Percentiles rank a stretch among this genome's conserved stretches.
Conservation (phyloP, 2,888 invertebrate species). For the Melipona bicolor region DNA sequence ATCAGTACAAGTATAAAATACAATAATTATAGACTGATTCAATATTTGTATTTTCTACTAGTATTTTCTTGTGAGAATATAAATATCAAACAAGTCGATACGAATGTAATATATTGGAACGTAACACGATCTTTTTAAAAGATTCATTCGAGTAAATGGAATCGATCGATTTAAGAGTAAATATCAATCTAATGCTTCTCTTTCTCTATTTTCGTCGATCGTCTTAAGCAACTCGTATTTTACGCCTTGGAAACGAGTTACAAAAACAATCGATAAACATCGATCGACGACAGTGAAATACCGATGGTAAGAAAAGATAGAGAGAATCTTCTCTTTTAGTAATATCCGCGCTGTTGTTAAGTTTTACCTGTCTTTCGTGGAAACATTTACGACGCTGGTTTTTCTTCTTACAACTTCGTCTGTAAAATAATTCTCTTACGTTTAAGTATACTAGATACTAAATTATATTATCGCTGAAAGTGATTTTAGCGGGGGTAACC, state of each 20-base stretch:
- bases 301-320: constrained; percentile 10
- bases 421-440: no score
- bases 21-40: no score
- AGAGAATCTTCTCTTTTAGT: constrained; percentile 1
- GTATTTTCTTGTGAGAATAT: no score
- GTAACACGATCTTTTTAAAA: neutral
- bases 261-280: constrained; percentile 18
- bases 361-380: constrained; percentile 31
- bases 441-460: no score
- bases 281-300: constrained; percentile 38
- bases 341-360: constrained; percentile 6
- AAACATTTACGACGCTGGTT: neutral
- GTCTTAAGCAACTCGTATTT: constrained; percentile 30
- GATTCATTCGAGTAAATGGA: neutral
- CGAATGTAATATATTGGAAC: neutral
- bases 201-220: constrained; percentile 28
- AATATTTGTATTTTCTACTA: no score
- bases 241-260: constrained; percentile 17
- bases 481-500: no score
- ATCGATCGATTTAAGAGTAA: constrained; percentile 33
- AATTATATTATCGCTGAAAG: no score
- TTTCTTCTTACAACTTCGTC: neutral
- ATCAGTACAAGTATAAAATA: no score
- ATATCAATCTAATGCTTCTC: constrained; percentile 30
- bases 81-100: neutral